Evolutionary conservation across 1,140 invertebrate genomes (phyloP), one percentile per base, ranked within the genome.

Genomic region (Aricia agestis): DNA sequence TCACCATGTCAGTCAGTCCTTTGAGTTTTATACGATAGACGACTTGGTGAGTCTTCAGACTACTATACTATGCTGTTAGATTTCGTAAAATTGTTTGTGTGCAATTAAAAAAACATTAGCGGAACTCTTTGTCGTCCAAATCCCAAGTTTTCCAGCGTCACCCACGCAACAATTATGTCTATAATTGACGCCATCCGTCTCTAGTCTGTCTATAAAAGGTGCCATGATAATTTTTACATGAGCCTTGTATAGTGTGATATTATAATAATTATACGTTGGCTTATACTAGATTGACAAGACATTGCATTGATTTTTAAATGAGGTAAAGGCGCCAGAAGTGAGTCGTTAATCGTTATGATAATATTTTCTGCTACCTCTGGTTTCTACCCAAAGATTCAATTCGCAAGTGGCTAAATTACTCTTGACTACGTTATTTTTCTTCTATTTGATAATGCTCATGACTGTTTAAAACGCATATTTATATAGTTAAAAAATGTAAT

Each of bases 31-130:
- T n/a, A n/a, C n/a, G n/a, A n/a, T n/a, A n/a, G n/a, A n/a, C n/a
- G n/a, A n/a, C n/a, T n/a, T n/a, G n/a, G n/a, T 36, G 6, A 36
- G 5, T 36, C 36, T 36, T 36, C 25, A 36, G 9, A 36, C 9
- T 9, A 9, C 36, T 36, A 36, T 36, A n/a, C n/a, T 6, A 9
- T 36, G 36, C 32, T 9, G 2, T 36, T 1, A 36, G 36, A 36
- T 36, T 36, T 36, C 2, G 36, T 36, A 32, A 32, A 32, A 32
- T 7, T 6, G 2, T 36, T 7, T 36, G 18, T 63, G 18, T 63
- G 59, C 59, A 18, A 63, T 63, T 63, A 63, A 31, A 59, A 59
- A 63, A 63, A 63, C 19, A 63, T 63, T 63, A 63, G 59, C 59
- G 59, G 59, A 63, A 63, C 59, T 25, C 59, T 63, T 63, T 63